Base-by-base conservation (phyloP, 2,113 vertebrate species). In the Nothobranchius kuhntae region DNA sequence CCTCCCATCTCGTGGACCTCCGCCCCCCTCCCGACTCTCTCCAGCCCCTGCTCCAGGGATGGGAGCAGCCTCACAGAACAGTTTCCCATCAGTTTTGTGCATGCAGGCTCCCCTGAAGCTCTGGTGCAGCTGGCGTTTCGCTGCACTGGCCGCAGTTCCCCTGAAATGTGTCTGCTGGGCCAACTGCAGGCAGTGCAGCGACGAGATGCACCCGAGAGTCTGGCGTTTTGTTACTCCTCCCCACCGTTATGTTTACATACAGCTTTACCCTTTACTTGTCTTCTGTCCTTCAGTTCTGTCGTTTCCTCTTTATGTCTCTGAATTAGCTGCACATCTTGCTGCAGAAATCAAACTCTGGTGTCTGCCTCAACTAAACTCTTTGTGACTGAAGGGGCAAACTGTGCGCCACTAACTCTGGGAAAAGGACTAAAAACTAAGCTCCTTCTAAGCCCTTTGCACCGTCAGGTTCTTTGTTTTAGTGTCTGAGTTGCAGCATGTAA, bases 31-130 rank as follows among this genome's bases (percentile, higher is more conserved):
- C 30, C 30, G 92, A 85, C 88, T 88, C 87, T 89, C 94, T 94
- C 93, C 92, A 91, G 92, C 92, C 92, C 77, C 91, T 92, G 92
- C 93, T 80, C 91, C 94, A 93, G 94, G 50, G 95, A 94, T 96
- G 90, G 94, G 95, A 90, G 92, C 94, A 95, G 95, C 95, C 95
- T 93, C 89, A 45, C 88, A 93, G 95, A 95, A 77, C 94, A 87
- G 95, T 96, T 95, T 96, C 95, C 95, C 95, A 95, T 97, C 95
- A 97, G 95, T 97, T 97, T 96, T 97, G 95, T 96, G 95, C 95
- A 94, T 93, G 94, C 95, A 96, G 95, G 95, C 92, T 92, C 78
- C 76, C 61, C 77, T 47, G 38, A 30, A 61, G 61, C 84, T 68
- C 71, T 75, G 68, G 78, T 78, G 85, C 66, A 69, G 73, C 63